Conservation (phyloP, 1,140 invertebrate genomes). For the Penaeus vannamei region DNA sequence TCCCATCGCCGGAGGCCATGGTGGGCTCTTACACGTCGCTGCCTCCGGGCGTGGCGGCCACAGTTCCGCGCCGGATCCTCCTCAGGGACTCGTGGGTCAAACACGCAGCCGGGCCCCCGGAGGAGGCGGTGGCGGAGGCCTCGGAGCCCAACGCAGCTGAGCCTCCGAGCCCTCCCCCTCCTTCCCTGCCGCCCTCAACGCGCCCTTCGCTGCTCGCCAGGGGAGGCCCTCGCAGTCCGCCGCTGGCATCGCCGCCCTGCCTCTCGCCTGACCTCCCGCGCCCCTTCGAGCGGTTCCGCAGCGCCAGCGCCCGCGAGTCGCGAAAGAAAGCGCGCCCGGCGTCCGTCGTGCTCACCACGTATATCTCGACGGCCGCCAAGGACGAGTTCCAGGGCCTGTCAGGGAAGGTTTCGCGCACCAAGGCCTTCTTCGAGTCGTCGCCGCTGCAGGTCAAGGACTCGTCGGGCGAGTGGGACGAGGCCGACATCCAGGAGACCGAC, state of each 20-base stretch:
- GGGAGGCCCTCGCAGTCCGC: background rate
- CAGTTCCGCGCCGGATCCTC: constrained; percentile 30
- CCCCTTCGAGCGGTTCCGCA: background rate
- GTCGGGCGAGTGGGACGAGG: background rate
- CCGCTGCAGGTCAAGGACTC: background rate
- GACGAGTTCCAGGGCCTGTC: constrained; percentile 2
- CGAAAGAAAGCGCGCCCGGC: background rate
- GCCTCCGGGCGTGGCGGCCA: constrained; percentile 43
- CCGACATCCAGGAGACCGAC: background rate
- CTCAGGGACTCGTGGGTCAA: constrained; percentile 50
- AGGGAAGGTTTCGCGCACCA: constrained; percentile 27
- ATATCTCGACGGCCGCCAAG: background rate
- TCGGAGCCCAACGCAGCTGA: too few species aligned
- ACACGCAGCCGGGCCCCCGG: background rate
- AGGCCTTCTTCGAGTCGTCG: constrained; percentile 43
- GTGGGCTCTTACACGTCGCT: constrained; percentile 38
- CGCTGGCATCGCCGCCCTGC: constrained; percentile 6
- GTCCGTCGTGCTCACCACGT: constrained; percentile 28
- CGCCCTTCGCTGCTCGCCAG: too few species aligned
- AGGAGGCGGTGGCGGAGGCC: too few species aligned
- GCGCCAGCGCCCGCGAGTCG: background rate
- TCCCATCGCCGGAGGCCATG: background rate
- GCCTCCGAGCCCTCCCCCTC: too few species aligned
- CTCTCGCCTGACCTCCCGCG: background rate
- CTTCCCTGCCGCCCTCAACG: too few species aligned